A percentile compares a stretch with the other conserved stretches of the same genome.
Conservation (phyloP, 2,113 vertebrate genomes). For the Aix galericulata region DNA sequence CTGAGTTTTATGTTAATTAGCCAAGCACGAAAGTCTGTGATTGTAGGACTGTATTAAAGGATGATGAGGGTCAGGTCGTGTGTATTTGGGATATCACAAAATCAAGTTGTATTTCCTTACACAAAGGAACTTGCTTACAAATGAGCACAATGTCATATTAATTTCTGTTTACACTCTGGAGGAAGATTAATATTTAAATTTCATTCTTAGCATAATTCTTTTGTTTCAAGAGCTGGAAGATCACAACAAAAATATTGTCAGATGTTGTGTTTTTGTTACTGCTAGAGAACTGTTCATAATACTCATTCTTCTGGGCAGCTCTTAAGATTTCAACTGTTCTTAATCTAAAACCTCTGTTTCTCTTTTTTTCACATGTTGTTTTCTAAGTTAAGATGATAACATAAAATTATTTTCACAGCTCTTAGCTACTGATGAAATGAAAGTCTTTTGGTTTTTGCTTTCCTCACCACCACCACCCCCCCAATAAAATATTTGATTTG, state of each 20-base stretch:
- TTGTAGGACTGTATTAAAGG: not conserved
- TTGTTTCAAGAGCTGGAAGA: not conserved
- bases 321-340: not conserved
- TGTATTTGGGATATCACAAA: not conserved
- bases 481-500: constrained; percentile 3
- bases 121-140: not conserved
- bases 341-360: not conserved
- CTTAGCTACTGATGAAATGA: not conserved
- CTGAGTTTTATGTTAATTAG: not conserved
- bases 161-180: not conserved
- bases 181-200: not conserved
- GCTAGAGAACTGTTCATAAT: not conserved
- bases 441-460: not conserved
- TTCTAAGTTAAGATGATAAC: not conserved
- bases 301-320: not conserved
- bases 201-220: not conserved
- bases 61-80: not conserved
- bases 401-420: not conserved
- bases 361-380: not conserved
- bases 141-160: not conserved
- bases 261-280: not conserved
- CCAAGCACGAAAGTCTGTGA: not conserved
- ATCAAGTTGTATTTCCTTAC: not conserved
- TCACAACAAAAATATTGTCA: not conserved
- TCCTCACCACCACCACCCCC: not conserved